Evolutionary conservation across 2,113 vertebrate species (phyloP).

Genomic region (Rattus rattus): DNA sequence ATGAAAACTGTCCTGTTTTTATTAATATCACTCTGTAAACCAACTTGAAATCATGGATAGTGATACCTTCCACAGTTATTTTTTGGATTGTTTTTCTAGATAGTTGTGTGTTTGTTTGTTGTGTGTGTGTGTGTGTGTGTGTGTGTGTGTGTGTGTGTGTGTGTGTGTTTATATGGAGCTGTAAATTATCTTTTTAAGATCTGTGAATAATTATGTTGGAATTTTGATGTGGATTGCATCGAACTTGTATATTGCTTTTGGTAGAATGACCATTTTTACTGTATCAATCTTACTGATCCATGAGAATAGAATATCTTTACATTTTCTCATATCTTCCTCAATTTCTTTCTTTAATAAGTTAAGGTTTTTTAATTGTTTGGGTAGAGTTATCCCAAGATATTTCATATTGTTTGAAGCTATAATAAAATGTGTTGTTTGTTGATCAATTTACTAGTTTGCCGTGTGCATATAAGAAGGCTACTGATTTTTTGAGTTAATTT

Average conservation of each 20-base stretch:
- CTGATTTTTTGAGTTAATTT: not conserved
- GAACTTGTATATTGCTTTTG: not conserved
- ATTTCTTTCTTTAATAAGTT: not conserved
- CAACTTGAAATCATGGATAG: too few species aligned
- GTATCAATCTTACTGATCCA: not conserved
- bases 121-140: not conserved
- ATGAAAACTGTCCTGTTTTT: not conserved
- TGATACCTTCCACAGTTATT: not conserved
- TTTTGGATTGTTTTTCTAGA: not conserved
- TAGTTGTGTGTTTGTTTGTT: not conserved
- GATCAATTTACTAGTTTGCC: not conserved
- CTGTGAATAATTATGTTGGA: not conserved
- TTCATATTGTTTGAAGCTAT: not conserved
- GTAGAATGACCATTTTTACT: not conserved
- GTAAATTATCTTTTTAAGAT: too few species aligned
- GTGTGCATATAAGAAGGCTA: not conserved
- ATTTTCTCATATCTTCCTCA: not conserved
- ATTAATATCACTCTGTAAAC: not conserved
- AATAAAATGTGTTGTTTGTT: not conserved
- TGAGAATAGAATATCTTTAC: not conserved
- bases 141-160: accelerated
- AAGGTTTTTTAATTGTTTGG: not conserved
- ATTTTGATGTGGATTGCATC: not conserved
- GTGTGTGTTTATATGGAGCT: not conserved
- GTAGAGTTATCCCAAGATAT: not conserved